Base-by-base conservation (phyloP, 2,888 invertebrate species). In the Stictocephala bisonia region DNA sequence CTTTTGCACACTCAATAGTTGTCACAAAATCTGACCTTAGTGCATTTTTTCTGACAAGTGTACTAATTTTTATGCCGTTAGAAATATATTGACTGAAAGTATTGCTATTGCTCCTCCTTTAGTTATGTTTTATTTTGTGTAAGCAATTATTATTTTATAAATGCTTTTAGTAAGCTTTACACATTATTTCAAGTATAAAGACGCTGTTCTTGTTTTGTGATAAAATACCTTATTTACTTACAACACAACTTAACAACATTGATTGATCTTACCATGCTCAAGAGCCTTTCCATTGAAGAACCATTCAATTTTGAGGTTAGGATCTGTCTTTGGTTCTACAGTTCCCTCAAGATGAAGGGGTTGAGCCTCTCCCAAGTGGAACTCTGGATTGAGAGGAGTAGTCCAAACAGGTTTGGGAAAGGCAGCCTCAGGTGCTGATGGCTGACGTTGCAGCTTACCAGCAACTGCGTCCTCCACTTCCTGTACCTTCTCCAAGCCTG, bases 261-360 rank as follows among this genome's bases (percentile, higher is more conserved):
- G n/a, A n/a, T n/a, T n/a, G 53, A 53, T 24, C 4, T 18, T 29
- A 74, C 93, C 95, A 82, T 95, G 93, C 79, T 93, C 93, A 58
- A 96, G 84, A 31, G 91, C 88, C 85, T 95, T 95, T 60, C 96
- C 95, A 82, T 96, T 96, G 82, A 96, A 94, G 84, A 93, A 96
- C 96, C 96, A 97, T 85, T 96, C 96, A 77, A 96, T 92, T 82
- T 92, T 94, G 67, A 96, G 85, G 81, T 94, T 91, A 6, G 96
- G 95, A 86, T 96, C 96, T 82, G 93, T 92, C 82, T 95, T 95
- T 0, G 98, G 98, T 83, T 96, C 95, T 18, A 99, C 94, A 80
- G 95, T 93, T 60, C 95, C 97, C 85, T 99, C 97, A 77, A 99
- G 88, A 84, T 97, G 97, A 58, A 97, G 86, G 1, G 93, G 88